Evolutionary conservation across 2,113 vertebrate genomes (phyloP).

Genomic region (Cercocebus atys): DNA sequence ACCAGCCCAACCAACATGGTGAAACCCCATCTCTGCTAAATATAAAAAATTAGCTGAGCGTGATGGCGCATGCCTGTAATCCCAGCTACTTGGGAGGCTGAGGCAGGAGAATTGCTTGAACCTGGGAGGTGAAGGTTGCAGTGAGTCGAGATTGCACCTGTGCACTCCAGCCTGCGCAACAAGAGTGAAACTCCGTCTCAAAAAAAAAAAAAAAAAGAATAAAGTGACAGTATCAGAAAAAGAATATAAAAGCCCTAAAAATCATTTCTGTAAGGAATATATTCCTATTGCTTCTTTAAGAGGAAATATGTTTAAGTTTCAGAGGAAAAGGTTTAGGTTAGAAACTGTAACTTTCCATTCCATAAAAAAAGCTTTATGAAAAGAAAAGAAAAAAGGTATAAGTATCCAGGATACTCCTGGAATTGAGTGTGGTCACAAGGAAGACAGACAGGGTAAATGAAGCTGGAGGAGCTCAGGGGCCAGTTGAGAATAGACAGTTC

Average conservation of each 20-base stretch:
- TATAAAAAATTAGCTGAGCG: background rate
- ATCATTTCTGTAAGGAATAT: slow-evolving; percentile 27
- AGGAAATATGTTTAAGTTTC: slow-evolving; percentile 23
- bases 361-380: slow-evolving; percentile 25
- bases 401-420: background rate
- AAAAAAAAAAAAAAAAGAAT: background rate
- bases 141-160: background rate
- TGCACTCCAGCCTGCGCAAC: no score
- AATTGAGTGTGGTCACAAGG: background rate
- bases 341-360: slow-evolving; percentile 32
- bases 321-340: slow-evolving; percentile 13
- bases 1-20: background rate
- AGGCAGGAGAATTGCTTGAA: background rate
- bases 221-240: background rate
- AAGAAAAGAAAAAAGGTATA: background rate
- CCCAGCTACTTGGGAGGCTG: background rate
- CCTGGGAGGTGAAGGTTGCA: background rate
- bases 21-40: background rate
- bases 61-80: background rate
- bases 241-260: slow-evolving; percentile 48
- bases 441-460: background rate
- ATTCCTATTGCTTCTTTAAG: background rate
- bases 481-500: background rate
- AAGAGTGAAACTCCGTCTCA: background rate
- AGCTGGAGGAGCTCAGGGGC: background rate